Base-by-base conservation (phyloP, 2,888 invertebrate genomes). In the Theretra japonica region DNA sequence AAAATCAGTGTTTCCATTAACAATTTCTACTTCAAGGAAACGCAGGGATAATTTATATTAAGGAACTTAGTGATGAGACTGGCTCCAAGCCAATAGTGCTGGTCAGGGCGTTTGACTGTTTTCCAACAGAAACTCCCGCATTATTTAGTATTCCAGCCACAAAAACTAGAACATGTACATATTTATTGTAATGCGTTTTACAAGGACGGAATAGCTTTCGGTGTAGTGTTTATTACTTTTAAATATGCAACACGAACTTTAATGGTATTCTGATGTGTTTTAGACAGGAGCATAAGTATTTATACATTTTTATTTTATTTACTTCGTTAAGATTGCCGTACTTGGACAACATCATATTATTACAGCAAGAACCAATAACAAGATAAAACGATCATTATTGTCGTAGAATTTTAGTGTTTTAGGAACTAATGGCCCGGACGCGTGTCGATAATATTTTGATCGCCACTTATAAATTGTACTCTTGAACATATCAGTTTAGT, bases 91-190 rank as follows among this genome's bases (percentile, higher is more conserved):
- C 48, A 65, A 23, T 21, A 48, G 65, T 23, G 62, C 62, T 41
- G 65, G 48, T 48, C 62, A 62, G 62, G 33, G 33, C 33, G 62
- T 62, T 48, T 65, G 48, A 65, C 65, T 65, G 23, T 33, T 62
- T 62, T 62, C 62, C 62, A 65, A 65, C 23, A 23, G 48, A 48
- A 65, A 48, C 65, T 48, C 41, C 23, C 48, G 65, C 41, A 65
- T 65, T 65, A 65, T 65, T 65, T 48, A 65, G 48, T 65, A 65
- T 65, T 65, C 65, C 65, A 48, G 65, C 23, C 48, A 48, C 65
- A 65, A 48, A 65, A 65, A 65, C 65, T 65, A 41, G 48, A 23
- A 65, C 23, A 41, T 48, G 65, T 48, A 65, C 62, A 41, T 48
- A 48, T 65, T 48, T 65, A 23, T 65, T 65, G 65, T 65, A 65